Percentiles rank a stretch among this genome's conserved stretches.
Conservation (phyloP, 2,888 invertebrate genomes). For the Catocala sponsa region DNA sequence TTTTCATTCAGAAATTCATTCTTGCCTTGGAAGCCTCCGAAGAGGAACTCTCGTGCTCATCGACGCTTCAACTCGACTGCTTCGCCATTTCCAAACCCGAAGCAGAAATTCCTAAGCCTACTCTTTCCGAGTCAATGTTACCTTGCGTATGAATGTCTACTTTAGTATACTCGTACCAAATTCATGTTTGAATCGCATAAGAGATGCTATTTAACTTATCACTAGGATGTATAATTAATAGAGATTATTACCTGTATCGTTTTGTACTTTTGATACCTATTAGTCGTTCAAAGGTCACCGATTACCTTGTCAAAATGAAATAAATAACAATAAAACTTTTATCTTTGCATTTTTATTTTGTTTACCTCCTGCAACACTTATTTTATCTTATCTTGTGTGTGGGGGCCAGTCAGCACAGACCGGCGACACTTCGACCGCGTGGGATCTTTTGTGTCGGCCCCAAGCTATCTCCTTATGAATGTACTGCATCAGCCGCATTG, state of each 20-base stretch:
- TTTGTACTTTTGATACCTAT: constrained; percentile 86
- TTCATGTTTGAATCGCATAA: constrained; percentile 63
- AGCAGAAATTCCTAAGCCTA: constrained; percentile 4
- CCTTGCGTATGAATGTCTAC: constrained; percentile 58
- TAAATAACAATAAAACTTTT: constrained; percentile 81
- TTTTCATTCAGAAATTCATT: too few relatives aligned
- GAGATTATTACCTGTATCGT: constrained; percentile 80
- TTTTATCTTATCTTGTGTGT: too few relatives aligned
- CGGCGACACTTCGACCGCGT: too few relatives aligned
- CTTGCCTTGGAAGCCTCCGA: too few relatives aligned
- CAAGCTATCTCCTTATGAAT: too few relatives aligned
- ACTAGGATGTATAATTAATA: constrained; percentile 75
- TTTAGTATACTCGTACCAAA: constrained; percentile 74
- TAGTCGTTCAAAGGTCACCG: constrained; percentile 85
- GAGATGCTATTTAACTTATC: constrained; percentile 83
- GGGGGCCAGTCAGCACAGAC: too few relatives aligned
- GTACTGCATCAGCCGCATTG: too few relatives aligned
- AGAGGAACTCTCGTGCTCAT: background rate
- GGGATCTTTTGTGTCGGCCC: too few relatives aligned
- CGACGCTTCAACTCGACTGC: constrained; percentile 1
- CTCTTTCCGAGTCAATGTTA: constrained; percentile 60
- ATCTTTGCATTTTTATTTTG: constrained; percentile 58
- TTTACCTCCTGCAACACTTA: constrained; percentile 9
- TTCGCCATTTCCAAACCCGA: background rate
- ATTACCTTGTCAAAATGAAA: constrained; percentile 86